These are phyloP conservation scores for Empis livida DNA, from an alignment of 2,888 invertebrate species.

Conservation along the genomic window DNA sequence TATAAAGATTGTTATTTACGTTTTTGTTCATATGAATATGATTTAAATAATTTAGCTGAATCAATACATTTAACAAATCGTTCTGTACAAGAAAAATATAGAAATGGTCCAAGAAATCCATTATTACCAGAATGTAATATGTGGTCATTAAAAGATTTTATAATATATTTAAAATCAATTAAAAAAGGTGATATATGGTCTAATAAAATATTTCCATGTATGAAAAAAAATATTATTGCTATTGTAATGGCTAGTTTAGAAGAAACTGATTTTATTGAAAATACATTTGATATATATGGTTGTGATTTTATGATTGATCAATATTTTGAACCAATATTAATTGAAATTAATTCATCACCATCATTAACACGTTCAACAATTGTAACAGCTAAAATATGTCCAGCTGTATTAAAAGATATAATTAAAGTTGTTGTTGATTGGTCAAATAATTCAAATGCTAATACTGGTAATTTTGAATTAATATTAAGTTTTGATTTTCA, in stretches of 20 bases:
- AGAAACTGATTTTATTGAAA: conserved; percentile 50
- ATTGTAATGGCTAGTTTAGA: conserved; percentile 67
- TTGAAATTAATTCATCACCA: conserved; percentile 87
- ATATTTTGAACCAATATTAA: conserved; percentile 73
- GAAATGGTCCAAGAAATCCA: conserved; percentile 34
- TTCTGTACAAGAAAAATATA: conserved; percentile 63
- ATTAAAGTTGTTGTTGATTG: conserved; percentile 60
- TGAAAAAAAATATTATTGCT: conserved; percentile 71
- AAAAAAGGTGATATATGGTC: conserved; percentile 42
- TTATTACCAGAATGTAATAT: conserved; percentile 65
- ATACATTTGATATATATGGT: conserved; percentile 80
- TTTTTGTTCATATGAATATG: conserved; percentile 75
- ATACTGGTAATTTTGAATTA: conserved; percentile 48
- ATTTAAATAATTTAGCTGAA: conserved; percentile 64
- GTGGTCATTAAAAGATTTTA: conserved; percentile 69
- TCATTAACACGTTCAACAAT: conserved; percentile 69
- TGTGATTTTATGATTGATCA: conserved; percentile 86
- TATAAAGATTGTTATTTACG: conserved; percentile 75
- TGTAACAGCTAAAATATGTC: conserved; percentile 72
- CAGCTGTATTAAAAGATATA: conserved; percentile 67
- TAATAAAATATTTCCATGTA: conserved; percentile 65
- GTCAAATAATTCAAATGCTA: conserved; percentile 28
- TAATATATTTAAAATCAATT: conserved; percentile 43
- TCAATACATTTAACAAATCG: conserved; percentile 80
- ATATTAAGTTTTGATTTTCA: conserved; percentile 16